These are phyloP conservation scores for Electrophaes corylata DNA, from an alignment of 2,888 invertebrate genomes.

Conservation along the genomic window DNA sequence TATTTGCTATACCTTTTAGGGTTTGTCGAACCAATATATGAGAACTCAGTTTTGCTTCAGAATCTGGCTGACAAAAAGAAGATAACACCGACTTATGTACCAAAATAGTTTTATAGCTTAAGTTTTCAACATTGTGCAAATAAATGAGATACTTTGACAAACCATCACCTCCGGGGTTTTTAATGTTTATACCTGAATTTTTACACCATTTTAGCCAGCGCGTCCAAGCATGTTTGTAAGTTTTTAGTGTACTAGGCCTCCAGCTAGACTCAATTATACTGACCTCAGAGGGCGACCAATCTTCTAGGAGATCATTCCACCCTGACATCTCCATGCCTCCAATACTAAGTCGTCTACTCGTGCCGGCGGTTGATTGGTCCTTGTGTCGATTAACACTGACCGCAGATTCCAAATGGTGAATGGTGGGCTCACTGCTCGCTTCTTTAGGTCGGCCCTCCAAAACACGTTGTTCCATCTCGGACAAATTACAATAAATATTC, in stretches of 20 bases:
- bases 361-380: neutral
- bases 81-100: slow-evolving; percentile 6
- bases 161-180: neutral
- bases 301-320: neutral
- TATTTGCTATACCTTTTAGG: slow-evolving; percentile 3
- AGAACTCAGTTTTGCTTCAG: neutral
- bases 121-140: slow-evolving; percentile 1
- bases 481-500: neutral
- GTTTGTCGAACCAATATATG: slow-evolving; percentile 1
- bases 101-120: slow-evolving; percentile 7
- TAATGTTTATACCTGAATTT: neutral
- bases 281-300: neutral
- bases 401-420: slow-evolving; percentile 1
- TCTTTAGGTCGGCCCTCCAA: slow-evolving; percentile 2
- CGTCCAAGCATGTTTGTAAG: neutral
- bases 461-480: slow-evolving; percentile 4
- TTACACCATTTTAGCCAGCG: slow-evolving; percentile 1
- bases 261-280: neutral
- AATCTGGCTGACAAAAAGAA: slow-evolving; percentile 1
- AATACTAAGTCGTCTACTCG: slow-evolving; percentile 2
- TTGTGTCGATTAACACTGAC: slow-evolving; percentile 4
- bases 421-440: neutral
- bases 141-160: neutral
- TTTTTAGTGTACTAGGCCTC: slow-evolving; percentile 1
- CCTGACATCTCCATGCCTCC: slow-evolving; percentile 8